Percentiles rank a stretch among this genome's conserved stretches.
Conservation (phyloP, 2,888 invertebrate species). For the Carpatolechia fugitivella region DNA sequence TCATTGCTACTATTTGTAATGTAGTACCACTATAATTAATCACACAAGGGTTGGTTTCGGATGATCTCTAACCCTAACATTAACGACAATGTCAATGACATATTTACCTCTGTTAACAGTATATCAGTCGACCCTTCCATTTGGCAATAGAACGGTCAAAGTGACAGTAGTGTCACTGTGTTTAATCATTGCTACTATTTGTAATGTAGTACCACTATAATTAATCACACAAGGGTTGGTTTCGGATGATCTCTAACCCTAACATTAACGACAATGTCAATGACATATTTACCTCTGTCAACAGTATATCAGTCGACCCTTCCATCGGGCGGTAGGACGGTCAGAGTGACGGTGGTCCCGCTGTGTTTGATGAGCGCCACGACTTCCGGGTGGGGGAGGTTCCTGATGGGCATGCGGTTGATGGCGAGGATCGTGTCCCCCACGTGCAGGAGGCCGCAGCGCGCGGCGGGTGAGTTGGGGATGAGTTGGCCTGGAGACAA, state of each 20-base stretch:
- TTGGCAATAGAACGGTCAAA: too few relatives aligned
- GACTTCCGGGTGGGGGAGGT: conserved; percentile 96
- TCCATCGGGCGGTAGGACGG: conserved; percentile 73
- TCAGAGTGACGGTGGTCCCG: conserved; percentile 92
- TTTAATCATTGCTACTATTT: too few relatives aligned
- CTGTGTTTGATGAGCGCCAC: conserved; percentile 98
- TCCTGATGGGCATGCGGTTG: conserved; percentile 93
- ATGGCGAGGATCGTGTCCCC: conserved; percentile 98
- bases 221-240: too few relatives aligned
- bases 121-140: too few relatives aligned
- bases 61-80: too few relatives aligned
- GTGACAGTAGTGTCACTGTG: too few relatives aligned
- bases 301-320: conserved; percentile 31
- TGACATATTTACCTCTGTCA: neutral
- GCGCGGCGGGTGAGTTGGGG: conserved; percentile 96
- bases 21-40: too few relatives aligned
- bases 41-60: too few relatives aligned
- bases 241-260: neutral
- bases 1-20: too few relatives aligned
- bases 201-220: too few relatives aligned
- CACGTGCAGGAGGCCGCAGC: conserved; percentile 93
- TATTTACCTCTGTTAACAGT: too few relatives aligned
- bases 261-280: conserved; percentile 2
- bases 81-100: too few relatives aligned
- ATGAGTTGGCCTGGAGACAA: conserved; percentile 89